These are phyloP conservation scores for Pelodytes ibericus DNA, from an alignment of 2,797 vertebrate species.

Conservation along the genomic window DNA sequence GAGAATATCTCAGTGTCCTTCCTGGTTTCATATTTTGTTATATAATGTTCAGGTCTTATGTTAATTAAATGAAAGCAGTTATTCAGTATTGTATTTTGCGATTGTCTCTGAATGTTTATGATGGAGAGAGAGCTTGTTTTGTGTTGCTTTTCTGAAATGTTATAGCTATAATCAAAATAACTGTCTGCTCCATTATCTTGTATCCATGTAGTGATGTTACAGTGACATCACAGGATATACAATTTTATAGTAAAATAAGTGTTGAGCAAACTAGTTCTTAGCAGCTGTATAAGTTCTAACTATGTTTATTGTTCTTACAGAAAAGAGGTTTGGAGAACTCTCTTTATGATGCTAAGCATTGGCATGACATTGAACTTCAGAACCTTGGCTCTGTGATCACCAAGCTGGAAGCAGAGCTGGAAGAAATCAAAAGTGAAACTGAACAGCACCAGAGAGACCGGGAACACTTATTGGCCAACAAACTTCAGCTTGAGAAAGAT, in stretches of 20 bases:
- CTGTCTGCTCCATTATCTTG: background rate
- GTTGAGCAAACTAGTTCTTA: background rate
- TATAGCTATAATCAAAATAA: background rate
- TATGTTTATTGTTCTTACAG: constrained; percentile 65
- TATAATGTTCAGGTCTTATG: too few relatives aligned
- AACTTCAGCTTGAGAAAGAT: constrained; percentile 85
- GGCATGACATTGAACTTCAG: constrained; percentile 91
- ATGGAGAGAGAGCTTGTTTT: too few relatives aligned
- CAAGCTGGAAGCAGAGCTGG: constrained; percentile 87
- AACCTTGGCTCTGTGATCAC: constrained; percentile 86
- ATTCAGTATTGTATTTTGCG: too few relatives aligned
- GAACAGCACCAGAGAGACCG: constrained; percentile 85
- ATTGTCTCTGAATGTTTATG: too few relatives aligned
- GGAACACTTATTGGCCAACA: constrained; percentile 79
- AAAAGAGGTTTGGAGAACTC: constrained; percentile 91
- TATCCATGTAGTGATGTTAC: background rate
- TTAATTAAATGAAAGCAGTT: too few relatives aligned
- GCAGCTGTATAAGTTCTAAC: background rate
- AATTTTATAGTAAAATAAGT: background rate
- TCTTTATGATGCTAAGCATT: constrained; percentile 83
- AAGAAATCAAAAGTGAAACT: constrained; percentile 79
- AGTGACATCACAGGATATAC: background rate
- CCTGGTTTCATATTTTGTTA: too few relatives aligned
- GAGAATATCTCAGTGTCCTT: too few relatives aligned
- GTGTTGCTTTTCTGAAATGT: too few relatives aligned